Percentiles rank a stretch among this genome's conserved stretches.
Conservation (phyloP, 2,797 vertebrate genomes). For the Sebastes taczanowskii region DNA sequence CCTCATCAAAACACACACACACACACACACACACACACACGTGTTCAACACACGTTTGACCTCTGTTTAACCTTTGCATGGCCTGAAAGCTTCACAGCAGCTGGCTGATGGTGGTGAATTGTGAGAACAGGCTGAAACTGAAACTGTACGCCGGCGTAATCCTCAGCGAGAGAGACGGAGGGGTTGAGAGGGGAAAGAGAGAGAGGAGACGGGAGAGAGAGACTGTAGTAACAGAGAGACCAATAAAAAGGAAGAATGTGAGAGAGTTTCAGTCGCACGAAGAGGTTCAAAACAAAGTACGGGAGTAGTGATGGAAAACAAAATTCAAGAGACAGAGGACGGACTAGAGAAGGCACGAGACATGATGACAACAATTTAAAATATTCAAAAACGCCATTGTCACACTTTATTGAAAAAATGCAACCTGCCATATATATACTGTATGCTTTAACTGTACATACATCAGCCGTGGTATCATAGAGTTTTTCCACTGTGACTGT, state of each 20-base stretch:
- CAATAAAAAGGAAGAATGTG: slow-evolving; percentile 1
- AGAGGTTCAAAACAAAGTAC: not conserved
- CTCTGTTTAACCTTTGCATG: slow-evolving; percentile 51
- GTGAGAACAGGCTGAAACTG: slow-evolving; percentile 68
- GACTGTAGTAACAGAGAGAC: slow-evolving; percentile 2
- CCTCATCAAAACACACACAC: not conserved
- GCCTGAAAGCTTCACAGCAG: slow-evolving; percentile 62
- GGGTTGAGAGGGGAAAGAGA: not conserved
- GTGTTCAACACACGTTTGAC: slow-evolving; percentile 37
- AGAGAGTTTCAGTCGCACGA: not conserved
- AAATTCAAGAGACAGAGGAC: not conserved
- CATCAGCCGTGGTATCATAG: slow-evolving; percentile 44
- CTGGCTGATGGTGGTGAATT: slow-evolving; percentile 64
- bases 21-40: not conserved
- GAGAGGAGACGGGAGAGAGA: not conserved
- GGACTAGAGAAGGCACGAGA: not conserved
- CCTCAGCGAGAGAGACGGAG: slow-evolving; percentile 36
- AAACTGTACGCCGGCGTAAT: slow-evolving; percentile 68
- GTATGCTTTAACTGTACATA: slow-evolving; percentile 55
- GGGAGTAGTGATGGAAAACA: not conserved
- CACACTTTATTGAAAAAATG: slow-evolving; percentile 81
- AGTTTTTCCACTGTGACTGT: slow-evolving; percentile 26
- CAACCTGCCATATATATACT: slow-evolving; percentile 62
- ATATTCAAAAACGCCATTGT: slow-evolving; percentile 52
- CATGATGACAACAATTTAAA: not conserved